Conservation (phyloP, 2,888 invertebrate genomes). For the Acronicta aceris region DNA sequence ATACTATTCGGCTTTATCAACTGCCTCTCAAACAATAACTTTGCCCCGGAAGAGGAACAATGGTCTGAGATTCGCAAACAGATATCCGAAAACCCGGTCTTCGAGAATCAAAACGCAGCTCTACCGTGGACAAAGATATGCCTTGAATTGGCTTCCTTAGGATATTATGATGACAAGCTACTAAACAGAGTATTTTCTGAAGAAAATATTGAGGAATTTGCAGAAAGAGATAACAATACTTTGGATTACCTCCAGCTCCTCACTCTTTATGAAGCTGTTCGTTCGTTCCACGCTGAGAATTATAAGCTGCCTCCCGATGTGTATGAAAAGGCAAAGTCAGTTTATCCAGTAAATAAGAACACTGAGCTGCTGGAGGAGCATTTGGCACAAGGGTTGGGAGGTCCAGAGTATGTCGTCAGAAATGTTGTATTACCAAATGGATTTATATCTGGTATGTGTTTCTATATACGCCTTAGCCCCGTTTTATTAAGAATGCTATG, state of each 20-base stretch:
- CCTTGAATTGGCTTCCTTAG: slow-evolving; percentile 89
- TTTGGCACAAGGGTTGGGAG: slow-evolving; percentile 89
- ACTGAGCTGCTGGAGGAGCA: slow-evolving; percentile 82
- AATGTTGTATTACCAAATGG: slow-evolving; percentile 88
- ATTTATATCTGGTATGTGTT: slow-evolving; percentile 87
- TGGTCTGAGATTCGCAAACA: slow-evolving; percentile 86
- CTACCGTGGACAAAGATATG: slow-evolving; percentile 88
- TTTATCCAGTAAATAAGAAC: slow-evolving; percentile 69
- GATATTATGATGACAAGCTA: slow-evolving; percentile 88
- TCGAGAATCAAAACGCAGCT: slow-evolving; percentile 74
- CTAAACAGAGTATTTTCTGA: slow-evolving; percentile 86
- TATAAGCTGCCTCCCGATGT: slow-evolving; percentile 78
- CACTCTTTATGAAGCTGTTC: slow-evolving; percentile 88
- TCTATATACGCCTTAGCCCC: neutral
- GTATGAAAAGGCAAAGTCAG: slow-evolving; percentile 71
- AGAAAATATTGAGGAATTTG: slow-evolving; percentile 80
- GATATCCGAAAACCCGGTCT: slow-evolving; percentile 77
- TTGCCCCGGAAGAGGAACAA: slow-evolving; percentile 83
- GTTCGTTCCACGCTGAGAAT: slow-evolving; percentile 76
- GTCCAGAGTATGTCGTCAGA: slow-evolving; percentile 85
- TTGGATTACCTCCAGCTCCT: slow-evolving; percentile 86
- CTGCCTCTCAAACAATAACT: slow-evolving; percentile 90
- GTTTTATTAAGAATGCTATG: neutral
- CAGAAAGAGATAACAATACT: slow-evolving; percentile 71
- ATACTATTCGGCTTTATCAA: slow-evolving; percentile 85